Conservation (phyloP, 2,888 invertebrate species). For the Tipula unca region DNA sequence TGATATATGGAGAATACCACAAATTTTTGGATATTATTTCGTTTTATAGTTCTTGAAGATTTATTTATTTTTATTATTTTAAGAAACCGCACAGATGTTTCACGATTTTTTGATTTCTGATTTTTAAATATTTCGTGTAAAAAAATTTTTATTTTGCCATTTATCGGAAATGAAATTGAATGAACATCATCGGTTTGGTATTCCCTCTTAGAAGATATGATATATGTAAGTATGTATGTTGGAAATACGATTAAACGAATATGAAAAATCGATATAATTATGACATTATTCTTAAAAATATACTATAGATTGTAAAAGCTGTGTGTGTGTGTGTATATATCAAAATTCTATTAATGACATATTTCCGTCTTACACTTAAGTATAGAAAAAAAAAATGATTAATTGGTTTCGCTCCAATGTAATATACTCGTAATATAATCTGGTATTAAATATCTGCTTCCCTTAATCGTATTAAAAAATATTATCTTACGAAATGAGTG, state of each 20-base stretch:
- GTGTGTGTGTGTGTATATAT: background rate
- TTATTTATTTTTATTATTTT: background rate
- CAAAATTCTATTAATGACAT: background rate
- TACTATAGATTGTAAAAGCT: too few species aligned
- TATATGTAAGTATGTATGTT: too few species aligned
- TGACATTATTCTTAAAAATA: too few species aligned
- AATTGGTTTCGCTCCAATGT: background rate
- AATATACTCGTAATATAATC: background rate
- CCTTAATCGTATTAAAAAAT: background rate
- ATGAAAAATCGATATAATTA: background rate
- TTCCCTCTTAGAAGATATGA: background rate
- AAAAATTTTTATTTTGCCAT: background rate
- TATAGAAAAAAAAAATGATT: background rate
- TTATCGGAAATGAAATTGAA: background rate
- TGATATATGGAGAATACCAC: background rate
- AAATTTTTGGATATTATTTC: background rate
- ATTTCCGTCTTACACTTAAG: background rate
- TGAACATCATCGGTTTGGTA: background rate
- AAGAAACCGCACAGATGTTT: conserved; percentile 14
- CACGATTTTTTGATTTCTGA: background rate
- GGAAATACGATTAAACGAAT: background rate
- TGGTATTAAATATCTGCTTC: background rate
- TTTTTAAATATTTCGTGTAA: background rate
- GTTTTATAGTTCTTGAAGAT: background rate
- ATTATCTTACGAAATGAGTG: background rate